Evolutionary conservation across 2,888 invertebrate genomes (phyloP).

Genomic region (Ryuthela nishihirai): DNA sequence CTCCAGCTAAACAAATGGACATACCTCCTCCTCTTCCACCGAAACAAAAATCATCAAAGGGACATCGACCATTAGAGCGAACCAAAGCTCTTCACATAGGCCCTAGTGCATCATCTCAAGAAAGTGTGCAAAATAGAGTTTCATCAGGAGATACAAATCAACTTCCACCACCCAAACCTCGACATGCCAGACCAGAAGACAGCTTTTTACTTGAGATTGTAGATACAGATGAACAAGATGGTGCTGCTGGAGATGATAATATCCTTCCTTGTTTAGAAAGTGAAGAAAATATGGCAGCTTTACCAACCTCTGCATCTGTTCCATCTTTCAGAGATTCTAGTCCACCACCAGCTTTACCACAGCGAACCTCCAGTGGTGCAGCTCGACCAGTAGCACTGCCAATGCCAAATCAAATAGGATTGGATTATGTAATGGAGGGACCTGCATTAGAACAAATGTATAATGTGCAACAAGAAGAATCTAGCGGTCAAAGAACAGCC

Average conservation of each 20-base stretch:
- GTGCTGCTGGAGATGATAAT: conserved; percentile 16
- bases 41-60: conserved; percentile 52
- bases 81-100: conserved; percentile 56
- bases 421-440: neutral
- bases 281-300: conserved; percentile 3
- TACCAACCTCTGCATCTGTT: neutral
- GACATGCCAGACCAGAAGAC: conserved; percentile 39
- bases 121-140: conserved; percentile 11
- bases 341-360: conserved; percentile 36
- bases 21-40: conserved; percentile 65
- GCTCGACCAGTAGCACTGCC: conserved; percentile 27
- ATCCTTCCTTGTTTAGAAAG: conserved; percentile 15
- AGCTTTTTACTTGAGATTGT: conserved; percentile 42
- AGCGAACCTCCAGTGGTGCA: conserved; percentile 34
- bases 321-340: conserved; percentile 19
- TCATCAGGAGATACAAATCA: conserved; percentile 19
- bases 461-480: conserved; percentile 7
- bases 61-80: conserved; percentile 71
- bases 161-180: conserved; percentile 9
- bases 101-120: conserved; percentile 19
- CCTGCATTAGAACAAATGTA: neutral
- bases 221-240: conserved; percentile 42
- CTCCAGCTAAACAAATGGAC: conserved; percentile 30
- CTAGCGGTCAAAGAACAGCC: conserved; percentile 47
- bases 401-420: conserved; percentile 8